A percentile compares a stretch with the other conserved stretches of the same genome.
Conservation (phyloP, 2,113 vertebrate genomes). For the Tinamus guttatus region DNA sequence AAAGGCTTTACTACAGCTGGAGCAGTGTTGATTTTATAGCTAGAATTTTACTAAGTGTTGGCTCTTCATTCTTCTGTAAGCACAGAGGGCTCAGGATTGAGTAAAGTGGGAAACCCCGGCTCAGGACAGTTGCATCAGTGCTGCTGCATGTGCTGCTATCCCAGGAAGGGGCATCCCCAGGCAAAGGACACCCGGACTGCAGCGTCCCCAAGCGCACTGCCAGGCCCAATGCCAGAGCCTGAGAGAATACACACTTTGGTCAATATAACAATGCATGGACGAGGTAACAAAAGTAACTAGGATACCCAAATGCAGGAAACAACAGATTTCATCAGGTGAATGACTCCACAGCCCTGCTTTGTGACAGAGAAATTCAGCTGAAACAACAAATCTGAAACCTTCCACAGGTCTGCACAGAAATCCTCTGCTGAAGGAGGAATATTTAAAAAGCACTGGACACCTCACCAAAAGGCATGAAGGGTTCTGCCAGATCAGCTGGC, state of each 20-base stretch:
- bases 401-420: not conserved
- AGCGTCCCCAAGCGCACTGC: not conserved
- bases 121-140: not conserved
- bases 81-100: not conserved
- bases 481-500: not conserved
- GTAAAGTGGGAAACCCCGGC: accelerated
- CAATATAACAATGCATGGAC: not conserved
- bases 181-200: not conserved
- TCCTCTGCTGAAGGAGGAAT: not conserved
- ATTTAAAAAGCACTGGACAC: not conserved
- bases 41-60: not conserved
- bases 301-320: too few species aligned
- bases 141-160: not conserved
- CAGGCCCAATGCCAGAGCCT: not conserved
- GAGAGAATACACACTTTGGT: not conserved
- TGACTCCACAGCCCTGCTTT: too few species aligned
- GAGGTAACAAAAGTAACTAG: too few species aligned
- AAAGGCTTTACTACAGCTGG: not conserved
- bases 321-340: too few species aligned
- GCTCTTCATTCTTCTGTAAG: not conserved
- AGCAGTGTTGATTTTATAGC: not conserved
- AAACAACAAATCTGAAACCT: not conserved
- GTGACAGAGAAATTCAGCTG: not conserved
- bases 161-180: not conserved
- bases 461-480: not conserved